Evolutionary conservation across 1,140 invertebrate species (phyloP).

Genomic region (Ctenoplectra terminalis): DNA sequence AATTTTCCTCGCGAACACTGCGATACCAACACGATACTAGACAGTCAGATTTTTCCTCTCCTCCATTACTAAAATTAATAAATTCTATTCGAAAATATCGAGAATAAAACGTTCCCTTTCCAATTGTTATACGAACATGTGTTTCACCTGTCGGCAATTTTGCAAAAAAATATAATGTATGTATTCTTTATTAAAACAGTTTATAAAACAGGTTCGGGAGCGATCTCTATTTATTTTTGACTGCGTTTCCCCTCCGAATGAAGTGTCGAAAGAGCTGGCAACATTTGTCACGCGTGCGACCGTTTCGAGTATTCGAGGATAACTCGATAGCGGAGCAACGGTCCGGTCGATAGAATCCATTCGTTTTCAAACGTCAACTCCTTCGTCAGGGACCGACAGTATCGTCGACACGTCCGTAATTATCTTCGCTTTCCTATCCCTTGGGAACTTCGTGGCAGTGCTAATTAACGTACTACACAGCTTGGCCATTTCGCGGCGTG

Average conservation of each 20-base stretch:
- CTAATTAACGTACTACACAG: conserved; percentile 66
- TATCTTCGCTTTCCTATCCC: conserved; percentile 62
- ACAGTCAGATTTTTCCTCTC: background rate
- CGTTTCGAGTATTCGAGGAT: conserved; percentile 35
- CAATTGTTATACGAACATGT: background rate
- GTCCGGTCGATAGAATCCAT: conserved; percentile 62
- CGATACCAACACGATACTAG: background rate
- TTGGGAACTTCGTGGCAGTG: conserved; percentile 58
- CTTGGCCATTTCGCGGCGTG: conserved; percentile 62
- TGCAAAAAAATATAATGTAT: background rate
- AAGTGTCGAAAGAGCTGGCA: conserved; percentile 37
- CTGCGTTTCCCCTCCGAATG: background rate
- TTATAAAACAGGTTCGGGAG: conserved; percentile 5
- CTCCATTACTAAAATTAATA: background rate
- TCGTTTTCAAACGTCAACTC: conserved; percentile 65
- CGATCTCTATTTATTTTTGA: conserved; percentile 12
- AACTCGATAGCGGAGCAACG: conserved; percentile 30
- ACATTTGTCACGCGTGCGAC: conserved; percentile 51
- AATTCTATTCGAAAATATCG: too few relatives aligned
- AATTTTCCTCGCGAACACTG: background rate
- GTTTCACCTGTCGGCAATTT: background rate
- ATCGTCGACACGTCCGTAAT: conserved; percentile 68
- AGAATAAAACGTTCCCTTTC: background rate
- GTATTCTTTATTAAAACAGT: conserved; percentile 14
- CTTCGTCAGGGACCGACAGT: conserved; percentile 66